Base-by-base conservation (phyloP, 2,797 vertebrate species). In the Tragopan temminckii region DNA sequence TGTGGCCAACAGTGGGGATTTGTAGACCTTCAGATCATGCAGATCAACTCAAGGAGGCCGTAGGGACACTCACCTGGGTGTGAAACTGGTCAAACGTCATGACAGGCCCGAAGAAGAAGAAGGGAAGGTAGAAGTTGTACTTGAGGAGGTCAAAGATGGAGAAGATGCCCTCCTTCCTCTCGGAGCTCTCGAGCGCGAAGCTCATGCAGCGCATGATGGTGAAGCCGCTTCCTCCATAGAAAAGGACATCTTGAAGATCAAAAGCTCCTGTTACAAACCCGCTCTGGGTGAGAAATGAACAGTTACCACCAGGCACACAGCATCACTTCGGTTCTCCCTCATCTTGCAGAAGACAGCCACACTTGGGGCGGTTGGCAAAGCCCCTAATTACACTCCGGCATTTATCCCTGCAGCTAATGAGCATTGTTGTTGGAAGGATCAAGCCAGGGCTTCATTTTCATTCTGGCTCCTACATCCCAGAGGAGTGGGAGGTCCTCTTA, bases 61-160 rank as follows among this genome's bases (percentile, higher is more conserved):
- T 6, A 20, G 48, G 59, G 31, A n/a, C 27, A 72, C 97, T 98
- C 90, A 99, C 99, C 98, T 99, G 99, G 45, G 97, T 74, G 5
- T 99, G 97, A 97, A 99, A 99, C 96, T 97, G 98, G 87, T 99
- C 99, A 69, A 99, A 99, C 0, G 99, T 99, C 99, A 99, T 99
- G 97, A 99, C 97, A 57, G 99, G 99, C 62, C 99, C 99, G 0
- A 99, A 99, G 97, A 99, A 99, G 98, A 99, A 99, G 98, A 99
- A 99, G 0, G 99, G 99, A 95, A 99, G 98, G 98, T 99, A 99
- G 98, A 99, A 99, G 97, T 99, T 99, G 98, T 99, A 99, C 90
- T 99, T 99, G 97, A 99, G 98, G 94, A 99, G 98, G 93, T 99
- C 99, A 1, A 99, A 96, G 91, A 99, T 98, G 95, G 98, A 99